Percentiles rank a stretch among this genome's conserved stretches.
phyloP scores from a whole-genome alignment of 2,888 invertebrate genomes.

The Acrocyrtus sp. region DNA sequence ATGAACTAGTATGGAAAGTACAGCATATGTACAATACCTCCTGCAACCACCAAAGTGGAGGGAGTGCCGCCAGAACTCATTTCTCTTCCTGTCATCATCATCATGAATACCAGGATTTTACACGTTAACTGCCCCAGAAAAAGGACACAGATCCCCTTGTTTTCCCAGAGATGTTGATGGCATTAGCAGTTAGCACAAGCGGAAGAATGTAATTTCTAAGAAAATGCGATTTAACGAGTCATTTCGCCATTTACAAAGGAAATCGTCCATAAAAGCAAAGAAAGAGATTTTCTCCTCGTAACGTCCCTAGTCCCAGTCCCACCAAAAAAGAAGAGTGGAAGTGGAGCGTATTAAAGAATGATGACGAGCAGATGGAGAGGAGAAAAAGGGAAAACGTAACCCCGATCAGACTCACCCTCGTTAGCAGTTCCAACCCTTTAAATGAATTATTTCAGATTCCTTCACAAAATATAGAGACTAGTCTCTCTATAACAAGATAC shows the following conservation, averaged over 20 bases:
- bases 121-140: conserved; percentile 21
- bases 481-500: too few relatives aligned
- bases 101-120: conserved; percentile 28
- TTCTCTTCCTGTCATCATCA: conserved; percentile 13
- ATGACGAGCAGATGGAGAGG: too few relatives aligned
- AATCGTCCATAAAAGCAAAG: background rate
- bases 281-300: background rate
- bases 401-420: background rate
- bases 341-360: background rate
- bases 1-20: background rate
- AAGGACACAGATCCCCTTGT: conserved; percentile 19
- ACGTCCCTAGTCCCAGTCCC: too few relatives aligned
- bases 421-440: too few relatives aligned
- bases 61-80: background rate
- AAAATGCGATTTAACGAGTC: conserved; percentile 64
- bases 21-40: too few relatives aligned
- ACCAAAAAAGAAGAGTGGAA: too few relatives aligned
- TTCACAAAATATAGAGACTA: too few relatives aligned
- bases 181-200: conserved; percentile 54
- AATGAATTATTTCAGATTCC: too few relatives aligned
- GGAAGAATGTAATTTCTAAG: conserved; percentile 63
- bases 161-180: conserved; percentile 29
- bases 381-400: background rate
- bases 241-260: conserved; percentile 58
- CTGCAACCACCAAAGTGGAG: background rate